phyloP scores from a whole-genome alignment of 2,797 vertebrate genomes.

The Myotis planiceps region DNA sequence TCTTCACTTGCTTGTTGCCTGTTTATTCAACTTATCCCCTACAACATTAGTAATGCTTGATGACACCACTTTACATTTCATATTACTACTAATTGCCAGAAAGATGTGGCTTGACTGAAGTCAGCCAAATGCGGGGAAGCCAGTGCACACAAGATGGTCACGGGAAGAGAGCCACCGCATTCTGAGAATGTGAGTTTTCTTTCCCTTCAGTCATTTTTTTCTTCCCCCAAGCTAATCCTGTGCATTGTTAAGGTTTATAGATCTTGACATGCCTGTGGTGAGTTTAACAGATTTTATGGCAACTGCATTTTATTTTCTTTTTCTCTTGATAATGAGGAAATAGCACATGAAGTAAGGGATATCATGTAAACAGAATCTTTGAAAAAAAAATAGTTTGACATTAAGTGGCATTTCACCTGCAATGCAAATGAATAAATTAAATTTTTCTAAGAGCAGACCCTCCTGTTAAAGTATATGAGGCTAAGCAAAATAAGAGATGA shows the following conservation, averaged over 20 bases:
- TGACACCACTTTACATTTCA: neutral
- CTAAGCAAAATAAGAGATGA: conserved; percentile 44
- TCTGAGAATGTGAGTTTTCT: neutral
- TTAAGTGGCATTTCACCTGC: conserved; percentile 8
- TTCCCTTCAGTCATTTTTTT: neutral
- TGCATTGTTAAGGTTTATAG: neutral
- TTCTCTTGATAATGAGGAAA: conserved; percentile 22
- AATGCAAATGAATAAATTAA: conserved; percentile 65
- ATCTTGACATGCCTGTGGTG: neutral
- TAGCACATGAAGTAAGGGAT: neutral
- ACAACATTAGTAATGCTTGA: neutral
- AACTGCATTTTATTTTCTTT: conserved; percentile 49
- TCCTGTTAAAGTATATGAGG: conserved; percentile 26
- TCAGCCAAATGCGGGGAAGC: neutral
- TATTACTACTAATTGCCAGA: neutral
- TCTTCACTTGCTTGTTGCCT: conserved; percentile 24
- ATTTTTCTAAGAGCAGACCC: neutral
- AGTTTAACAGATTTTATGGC: conserved; percentile 34
- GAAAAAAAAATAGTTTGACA: neutral
- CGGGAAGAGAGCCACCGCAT: too few relatives aligned
- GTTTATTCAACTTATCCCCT: neutral
- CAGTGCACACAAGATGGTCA: too few relatives aligned
- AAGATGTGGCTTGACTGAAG: neutral
- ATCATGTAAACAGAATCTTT: conserved; percentile 26
- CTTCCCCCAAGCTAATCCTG: neutral